phyloP scores from a whole-genome alignment of 2,797 vertebrate genomes.

The Lepilemur septentrionalis region DNA sequence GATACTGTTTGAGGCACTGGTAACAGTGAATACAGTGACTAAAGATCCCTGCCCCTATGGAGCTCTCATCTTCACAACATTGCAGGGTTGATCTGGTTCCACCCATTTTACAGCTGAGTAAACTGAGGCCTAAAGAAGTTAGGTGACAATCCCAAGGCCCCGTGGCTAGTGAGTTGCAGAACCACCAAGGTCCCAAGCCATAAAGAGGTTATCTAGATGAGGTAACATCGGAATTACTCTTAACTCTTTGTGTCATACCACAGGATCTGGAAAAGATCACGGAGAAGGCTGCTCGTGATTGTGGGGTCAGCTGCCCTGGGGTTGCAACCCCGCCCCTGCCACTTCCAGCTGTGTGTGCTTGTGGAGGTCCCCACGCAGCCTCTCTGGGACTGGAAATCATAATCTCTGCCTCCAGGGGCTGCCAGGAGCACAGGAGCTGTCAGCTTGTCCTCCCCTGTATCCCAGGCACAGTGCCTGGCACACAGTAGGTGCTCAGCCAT shows the following conservation, averaged over 20 bases:
- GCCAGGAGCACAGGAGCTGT: not conserved
- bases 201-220: not conserved
- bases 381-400: not conserved
- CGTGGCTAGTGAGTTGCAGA: not conserved
- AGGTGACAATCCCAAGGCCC: not conserved
- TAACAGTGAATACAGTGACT: not conserved
- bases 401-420: too few relatives aligned
- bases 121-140: not conserved
- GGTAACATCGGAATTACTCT: not conserved
- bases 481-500: not conserved
- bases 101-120: not conserved
- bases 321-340: not conserved
- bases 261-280: not conserved
- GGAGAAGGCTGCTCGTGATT: not conserved
- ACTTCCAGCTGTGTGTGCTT: not conserved
- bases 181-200: not conserved
- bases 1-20: not conserved
- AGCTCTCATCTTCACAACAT: not conserved
- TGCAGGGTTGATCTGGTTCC: not conserved
- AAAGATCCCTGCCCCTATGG: not conserved
- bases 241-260: not conserved
- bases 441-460: not conserved
- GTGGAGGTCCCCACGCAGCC: fast-evolving
- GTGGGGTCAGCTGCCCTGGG: not conserved
- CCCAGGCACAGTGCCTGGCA: not conserved